These are phyloP conservation scores for Macrosiphum euphorbiae DNA, from an alignment of 2,888 invertebrate genomes.

Conservation along the genomic window DNA sequence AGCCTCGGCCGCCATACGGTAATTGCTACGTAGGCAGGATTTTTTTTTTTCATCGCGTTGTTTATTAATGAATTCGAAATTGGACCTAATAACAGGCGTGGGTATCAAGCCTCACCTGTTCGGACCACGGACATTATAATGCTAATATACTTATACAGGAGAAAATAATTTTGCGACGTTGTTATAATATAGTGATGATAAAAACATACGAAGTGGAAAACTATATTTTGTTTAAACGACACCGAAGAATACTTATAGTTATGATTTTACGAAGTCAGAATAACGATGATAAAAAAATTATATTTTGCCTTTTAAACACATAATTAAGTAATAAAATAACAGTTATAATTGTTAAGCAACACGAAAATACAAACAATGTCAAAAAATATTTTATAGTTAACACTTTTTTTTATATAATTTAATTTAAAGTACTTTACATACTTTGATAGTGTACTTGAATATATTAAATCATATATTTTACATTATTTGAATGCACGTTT, in stretches of 20 bases:
- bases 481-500: neutral
- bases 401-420: neutral
- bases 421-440: neutral
- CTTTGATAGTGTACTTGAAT: neutral
- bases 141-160: neutral
- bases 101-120: conserved; percentile 33
- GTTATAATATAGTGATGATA: neutral
- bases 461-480: neutral
- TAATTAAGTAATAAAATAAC: neutral
- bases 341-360: neutral
- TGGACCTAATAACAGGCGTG: conserved; percentile 43
- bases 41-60: conserved; percentile 33
- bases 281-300: neutral
- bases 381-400: neutral
- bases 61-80: conserved; percentile 58
- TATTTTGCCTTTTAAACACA: neutral
- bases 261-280: neutral
- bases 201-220: neutral
- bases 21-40: conserved; percentile 49
- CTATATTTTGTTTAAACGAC: neutral
- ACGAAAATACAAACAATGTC: neutral
- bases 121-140: neutral
- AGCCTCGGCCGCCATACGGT: neutral
- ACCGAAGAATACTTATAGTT: neutral
- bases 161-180: conserved; percentile 9